These are phyloP conservation scores for Maconellicoccus hirsutus DNA, from an alignment of 1,140 invertebrate species.

Conservation along the genomic window DNA sequence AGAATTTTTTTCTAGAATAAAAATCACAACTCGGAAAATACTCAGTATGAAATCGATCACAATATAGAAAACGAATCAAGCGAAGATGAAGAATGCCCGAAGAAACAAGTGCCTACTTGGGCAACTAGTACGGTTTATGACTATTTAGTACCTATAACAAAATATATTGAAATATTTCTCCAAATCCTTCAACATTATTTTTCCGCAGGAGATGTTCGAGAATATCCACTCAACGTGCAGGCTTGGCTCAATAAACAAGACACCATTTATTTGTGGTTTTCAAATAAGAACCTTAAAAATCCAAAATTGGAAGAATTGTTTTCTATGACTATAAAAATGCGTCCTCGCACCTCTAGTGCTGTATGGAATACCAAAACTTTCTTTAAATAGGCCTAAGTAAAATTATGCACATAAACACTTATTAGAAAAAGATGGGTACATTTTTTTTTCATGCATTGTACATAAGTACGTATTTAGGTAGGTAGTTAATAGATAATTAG, in stretches of 20 bases:
- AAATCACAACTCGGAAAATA: not conserved
- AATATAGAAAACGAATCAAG: not conserved
- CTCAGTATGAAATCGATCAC: not conserved
- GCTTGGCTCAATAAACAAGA: not conserved
- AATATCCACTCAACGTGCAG: not conserved
- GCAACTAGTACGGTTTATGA: not conserved
- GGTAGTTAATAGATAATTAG: too few species aligned
- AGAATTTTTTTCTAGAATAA: too few species aligned
- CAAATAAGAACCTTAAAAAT: not conserved
- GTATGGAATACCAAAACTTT: not conserved
- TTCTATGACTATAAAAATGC: not conserved
- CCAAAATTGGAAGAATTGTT: constrained; percentile 11
- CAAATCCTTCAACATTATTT: not conserved
- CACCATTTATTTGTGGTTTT: not conserved
- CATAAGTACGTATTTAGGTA: too few species aligned
- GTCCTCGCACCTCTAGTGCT: not conserved
- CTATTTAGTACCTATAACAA: not conserved
- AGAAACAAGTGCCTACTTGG: not conserved
- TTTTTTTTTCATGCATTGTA: too few species aligned
- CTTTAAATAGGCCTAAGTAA: too few species aligned
- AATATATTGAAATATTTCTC: not conserved
- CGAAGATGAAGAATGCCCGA: not conserved
- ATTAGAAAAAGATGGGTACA: too few species aligned
- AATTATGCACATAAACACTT: too few species aligned
- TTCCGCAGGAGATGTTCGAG: not conserved